These are phyloP conservation scores for Caenorhabditis sp. DNA, from an alignment of 2,888 invertebrate species.

Conservation along the genomic window DNA sequence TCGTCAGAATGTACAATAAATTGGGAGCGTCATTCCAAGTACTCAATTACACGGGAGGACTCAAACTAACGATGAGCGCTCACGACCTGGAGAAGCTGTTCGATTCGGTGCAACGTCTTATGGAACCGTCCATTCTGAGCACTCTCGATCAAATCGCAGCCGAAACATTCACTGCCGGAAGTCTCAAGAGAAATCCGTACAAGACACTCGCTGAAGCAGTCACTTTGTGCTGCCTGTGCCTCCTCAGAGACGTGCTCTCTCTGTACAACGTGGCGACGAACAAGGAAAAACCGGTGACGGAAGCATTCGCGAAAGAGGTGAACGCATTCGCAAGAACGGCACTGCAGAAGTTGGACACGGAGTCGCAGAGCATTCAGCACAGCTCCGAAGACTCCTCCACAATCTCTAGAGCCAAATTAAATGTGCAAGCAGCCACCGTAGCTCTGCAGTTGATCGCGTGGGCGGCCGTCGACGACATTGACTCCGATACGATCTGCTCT, in stretches of 20 bases:
- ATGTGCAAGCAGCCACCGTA: constrained; percentile 94
- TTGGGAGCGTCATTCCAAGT: constrained; percentile 43
- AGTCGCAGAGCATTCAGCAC: constrained; percentile 12
- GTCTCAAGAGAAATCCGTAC: constrained; percentile 88
- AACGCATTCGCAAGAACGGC: constrained; percentile 34
- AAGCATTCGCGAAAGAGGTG: constrained; percentile 71
- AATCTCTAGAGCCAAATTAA: constrained; percentile 42
- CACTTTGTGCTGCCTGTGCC: constrained; percentile 91
- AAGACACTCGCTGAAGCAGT: constrained; percentile 94
- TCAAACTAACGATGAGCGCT: constrained; percentile 34
- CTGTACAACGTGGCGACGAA: constrained; percentile 62
- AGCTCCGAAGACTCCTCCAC: constrained; percentile 7
- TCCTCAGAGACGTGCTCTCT: constrained; percentile 87
- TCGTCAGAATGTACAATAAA: constrained; percentile 58
- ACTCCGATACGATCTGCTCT: constrained; percentile 68
- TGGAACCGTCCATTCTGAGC: constrained; percentile 59
- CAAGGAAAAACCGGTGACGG: constrained; percentile 57
- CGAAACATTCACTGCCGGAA: constrained; percentile 54
- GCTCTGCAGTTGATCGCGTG: constrained; percentile 97
- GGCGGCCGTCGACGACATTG: constrained; percentile 89
- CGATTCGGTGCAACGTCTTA: constrained; percentile 66
- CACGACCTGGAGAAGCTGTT: constrained; percentile 59
- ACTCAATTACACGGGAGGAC: constrained; percentile 33
- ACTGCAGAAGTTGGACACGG: constrained; percentile 25
- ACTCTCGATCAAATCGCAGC: constrained; percentile 63